Conservation (phyloP, 2,797 vertebrate genomes). For the Astyanax mexicanus region DNA sequence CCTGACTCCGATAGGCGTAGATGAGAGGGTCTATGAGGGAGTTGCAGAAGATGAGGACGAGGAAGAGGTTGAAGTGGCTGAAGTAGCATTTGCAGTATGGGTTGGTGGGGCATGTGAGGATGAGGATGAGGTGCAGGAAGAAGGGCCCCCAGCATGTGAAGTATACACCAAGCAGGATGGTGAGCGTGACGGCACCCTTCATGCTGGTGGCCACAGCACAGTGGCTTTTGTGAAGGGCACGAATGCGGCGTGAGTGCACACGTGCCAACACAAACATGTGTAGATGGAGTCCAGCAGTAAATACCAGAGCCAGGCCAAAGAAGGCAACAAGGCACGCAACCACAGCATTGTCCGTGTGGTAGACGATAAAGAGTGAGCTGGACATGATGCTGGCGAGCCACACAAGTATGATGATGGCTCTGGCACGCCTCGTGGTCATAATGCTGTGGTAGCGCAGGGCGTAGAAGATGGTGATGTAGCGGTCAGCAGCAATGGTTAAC, state of each 20-base stretch:
- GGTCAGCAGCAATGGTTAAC: slow-evolving; percentile 90
- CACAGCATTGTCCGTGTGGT: slow-evolving; percentile 81
- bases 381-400: slow-evolving; percentile 86
- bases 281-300: slow-evolving; percentile 88
- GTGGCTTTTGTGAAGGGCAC: slow-evolving; percentile 79
- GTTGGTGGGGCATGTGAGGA: slow-evolving; percentile 87
- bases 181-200: slow-evolving; percentile 90
- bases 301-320: slow-evolving; percentile 85
- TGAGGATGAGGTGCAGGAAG: slow-evolving; percentile 92
- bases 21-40: slow-evolving; percentile 92
- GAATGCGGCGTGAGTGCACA: slow-evolving; percentile 86
- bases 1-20: slow-evolving; percentile 92
- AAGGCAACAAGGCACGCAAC: slow-evolving; percentile 89
- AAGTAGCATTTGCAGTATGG: slow-evolving; percentile 89
- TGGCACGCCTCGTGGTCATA: slow-evolving; percentile 86
- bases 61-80: slow-evolving; percentile 89
- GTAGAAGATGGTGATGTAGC: slow-evolving; percentile 95
- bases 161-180: slow-evolving; percentile 90
- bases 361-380: slow-evolving; percentile 86
- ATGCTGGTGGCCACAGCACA: slow-evolving; percentile 81
- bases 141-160: slow-evolving; percentile 95
- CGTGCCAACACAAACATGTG: slow-evolving; percentile 91
- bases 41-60: slow-evolving; percentile 92
- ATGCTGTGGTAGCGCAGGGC: slow-evolving; percentile 95
- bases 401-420: slow-evolving; percentile 79